Evolutionary conservation across 1,140 invertebrate genomes (phyloP), one percentile per base, ranked within the genome.

Genomic region (Penaeus chinensis): DNA sequence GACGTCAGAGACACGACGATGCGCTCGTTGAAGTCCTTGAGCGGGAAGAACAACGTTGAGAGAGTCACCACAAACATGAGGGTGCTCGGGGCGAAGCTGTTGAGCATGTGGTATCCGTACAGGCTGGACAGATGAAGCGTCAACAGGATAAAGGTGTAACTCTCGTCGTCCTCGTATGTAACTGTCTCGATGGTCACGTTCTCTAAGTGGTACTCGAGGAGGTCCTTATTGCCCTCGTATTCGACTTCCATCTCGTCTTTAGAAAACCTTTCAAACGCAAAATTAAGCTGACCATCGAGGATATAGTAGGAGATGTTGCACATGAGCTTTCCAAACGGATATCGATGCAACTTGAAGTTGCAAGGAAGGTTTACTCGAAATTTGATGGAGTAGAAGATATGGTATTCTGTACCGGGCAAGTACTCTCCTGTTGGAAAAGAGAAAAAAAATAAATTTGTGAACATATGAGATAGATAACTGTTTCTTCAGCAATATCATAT

Each of bases 1-100:
- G 81, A 83, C 22, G 81, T 83, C 22, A 83, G 81, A 18, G 81
- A 83, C 16, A 83, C 81, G 65, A 83, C 74, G 18, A 83, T 69
- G 8, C 81, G 81, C 63, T 83, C 81, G 62, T 83, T 83, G 27
- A 65, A 83, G 81, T 65, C 54, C 13, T 83, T 19, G 11, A 83
- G 22, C 5, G 81, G 81, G 81, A 83, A 83, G 81, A 83, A 83
- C n/a, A 83, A 69, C 7, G 81, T 83, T 1, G 81, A 83, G 11
- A 69, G 60, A 3, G 81, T 69, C 18, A 83, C 65, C 27, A 83
- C 0, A 24, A 83, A 83, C 24, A 83, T 83, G 1, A 83, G 27
- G 62, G 60, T n/a, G 32, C 81, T 83, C 54, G 81, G 81, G 32
- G 74, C 37, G 62, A 61, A 83, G 10, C 32, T 69, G 27, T 83